Conservation (phyloP, 2,113 vertebrate genomes). For the Mesoclemmys tuberculata region DNA sequence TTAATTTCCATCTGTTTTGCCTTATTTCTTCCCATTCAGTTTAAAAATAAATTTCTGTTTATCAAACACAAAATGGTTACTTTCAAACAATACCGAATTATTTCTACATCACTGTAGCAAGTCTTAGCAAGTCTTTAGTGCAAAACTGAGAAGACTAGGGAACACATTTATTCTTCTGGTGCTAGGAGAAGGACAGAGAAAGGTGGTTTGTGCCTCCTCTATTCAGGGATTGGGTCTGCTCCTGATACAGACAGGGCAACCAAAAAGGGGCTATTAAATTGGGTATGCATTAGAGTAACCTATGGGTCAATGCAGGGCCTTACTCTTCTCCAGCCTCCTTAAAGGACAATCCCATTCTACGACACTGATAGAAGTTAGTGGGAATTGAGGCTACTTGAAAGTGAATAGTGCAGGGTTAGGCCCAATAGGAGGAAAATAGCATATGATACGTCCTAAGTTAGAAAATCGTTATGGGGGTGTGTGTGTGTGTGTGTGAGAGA, state of each 20-base stretch:
- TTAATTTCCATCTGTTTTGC: neutral
- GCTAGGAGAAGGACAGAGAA: neutral
- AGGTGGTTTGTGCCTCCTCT: neutral
- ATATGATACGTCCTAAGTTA: neutral
- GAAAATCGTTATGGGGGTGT: neutral
- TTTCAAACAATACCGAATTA: neutral
- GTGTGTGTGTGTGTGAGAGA: no score
- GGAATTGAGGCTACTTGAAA: neutral
- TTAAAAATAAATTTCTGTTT: neutral
- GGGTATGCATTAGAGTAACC: neutral
- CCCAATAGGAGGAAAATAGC: neutral
- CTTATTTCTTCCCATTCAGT: neutral
- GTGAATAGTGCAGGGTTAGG: neutral
- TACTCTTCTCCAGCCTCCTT: neutral
- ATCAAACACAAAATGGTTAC: neutral
- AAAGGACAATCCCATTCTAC: fast-evolving
- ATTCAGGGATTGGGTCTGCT: neutral
- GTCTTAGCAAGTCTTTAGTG: neutral
- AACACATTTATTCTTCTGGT: fast-evolving
- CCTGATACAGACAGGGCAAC: neutral
- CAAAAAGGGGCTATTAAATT: neutral
- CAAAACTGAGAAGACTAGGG: neutral
- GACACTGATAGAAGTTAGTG: fast-evolving
- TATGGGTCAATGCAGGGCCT: neutral
- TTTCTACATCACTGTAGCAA: neutral